Conservation (phyloP, 2,797 vertebrate species). For the Cetoscarus ocellatus region DNA sequence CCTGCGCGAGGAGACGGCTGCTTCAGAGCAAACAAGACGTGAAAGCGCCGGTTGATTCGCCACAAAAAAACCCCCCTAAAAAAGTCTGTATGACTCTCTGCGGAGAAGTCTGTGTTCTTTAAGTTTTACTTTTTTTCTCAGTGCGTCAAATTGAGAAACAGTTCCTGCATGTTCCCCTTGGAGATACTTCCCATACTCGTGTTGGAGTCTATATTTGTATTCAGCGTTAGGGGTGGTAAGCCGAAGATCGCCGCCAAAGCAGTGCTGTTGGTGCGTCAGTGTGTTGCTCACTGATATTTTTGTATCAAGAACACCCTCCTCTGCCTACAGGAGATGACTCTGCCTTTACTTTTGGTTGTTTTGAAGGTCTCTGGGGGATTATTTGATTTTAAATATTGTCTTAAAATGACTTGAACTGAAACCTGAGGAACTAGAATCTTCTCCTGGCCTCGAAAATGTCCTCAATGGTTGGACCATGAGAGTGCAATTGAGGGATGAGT, state of each 20-base stretch:
- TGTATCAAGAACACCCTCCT: background rate
- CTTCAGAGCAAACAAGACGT: conserved; percentile 46
- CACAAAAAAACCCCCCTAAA: conserved; percentile 7
- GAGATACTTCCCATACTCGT: conserved; percentile 12
- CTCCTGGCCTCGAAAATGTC: too few species aligned
- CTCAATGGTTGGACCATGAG: too few species aligned
- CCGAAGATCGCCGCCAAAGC: background rate
- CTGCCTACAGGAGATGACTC: conserved; percentile 1
- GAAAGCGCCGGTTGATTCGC: conserved; percentile 31
- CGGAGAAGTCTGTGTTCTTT: conserved; percentile 1
- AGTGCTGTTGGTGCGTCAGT: background rate
- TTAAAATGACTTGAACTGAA: background rate
- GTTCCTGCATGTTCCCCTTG: background rate
- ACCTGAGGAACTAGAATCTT: background rate
- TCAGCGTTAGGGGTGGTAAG: background rate
- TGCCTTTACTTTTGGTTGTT: conserved; percentile 3
- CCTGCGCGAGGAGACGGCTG: conserved; percentile 46
- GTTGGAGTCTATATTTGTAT: conserved; percentile 12
- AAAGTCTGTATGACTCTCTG: background rate
- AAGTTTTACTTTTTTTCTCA: background rate
- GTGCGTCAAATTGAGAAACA: conserved; percentile 15
- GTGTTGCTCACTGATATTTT: conserved; percentile 14
- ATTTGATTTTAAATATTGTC: conserved; percentile 9
- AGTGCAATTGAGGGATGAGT: too few species aligned
- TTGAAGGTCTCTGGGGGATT: background rate